Base-by-base conservation (phyloP, 2,888 invertebrate species). In the Rhodophaea formosa region DNA sequence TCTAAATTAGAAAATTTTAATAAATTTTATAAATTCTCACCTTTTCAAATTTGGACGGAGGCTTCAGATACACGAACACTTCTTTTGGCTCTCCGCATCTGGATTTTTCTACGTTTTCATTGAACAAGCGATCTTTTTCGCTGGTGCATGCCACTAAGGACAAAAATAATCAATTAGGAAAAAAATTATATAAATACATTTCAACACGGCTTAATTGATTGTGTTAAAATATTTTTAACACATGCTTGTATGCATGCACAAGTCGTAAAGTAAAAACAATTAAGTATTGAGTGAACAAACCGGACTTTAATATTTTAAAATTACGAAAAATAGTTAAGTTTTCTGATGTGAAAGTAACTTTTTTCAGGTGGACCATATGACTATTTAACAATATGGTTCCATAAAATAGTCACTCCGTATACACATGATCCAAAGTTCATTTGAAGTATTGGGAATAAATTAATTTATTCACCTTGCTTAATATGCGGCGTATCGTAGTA, bases 81-180 rank as follows among this genome's bases (percentile, higher is more conserved):
- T 88, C 88, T 66, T 84, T 86, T 7, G 91, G 90, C 10, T 76
- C 79, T 10, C 89, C 88, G 59, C 91, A 91, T 61, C 75, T 80
- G 12, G 91, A 82, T 57, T 86, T 77, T 57, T 84, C 77, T 43
- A 90, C 86, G 23, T 88, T 72, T 59, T 79, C 77, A 59, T 80
- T 80, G 17, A 88, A 72, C 51, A 77, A 71, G 6, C 69, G 70
- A 49, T 82, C 79, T 58, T 75, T 75, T 10, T 79, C 79, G 60
- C 74, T 70, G 23, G 79, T 77, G 66, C 89, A 91, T 46, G 77
- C 74, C 59, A 84, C 90, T 88, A 78, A 32, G 64, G 68, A 74
- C 64, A 75, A 74, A 56, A 56, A 60, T 15, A 49, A 53, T 15
- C 0, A 30, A 51, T 32, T 43, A 15, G 45, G 30, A 6, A 45